Evolutionary conservation across 2,888 invertebrate genomes (phyloP).

Genomic region (Falcaria lacertinaria): DNA sequence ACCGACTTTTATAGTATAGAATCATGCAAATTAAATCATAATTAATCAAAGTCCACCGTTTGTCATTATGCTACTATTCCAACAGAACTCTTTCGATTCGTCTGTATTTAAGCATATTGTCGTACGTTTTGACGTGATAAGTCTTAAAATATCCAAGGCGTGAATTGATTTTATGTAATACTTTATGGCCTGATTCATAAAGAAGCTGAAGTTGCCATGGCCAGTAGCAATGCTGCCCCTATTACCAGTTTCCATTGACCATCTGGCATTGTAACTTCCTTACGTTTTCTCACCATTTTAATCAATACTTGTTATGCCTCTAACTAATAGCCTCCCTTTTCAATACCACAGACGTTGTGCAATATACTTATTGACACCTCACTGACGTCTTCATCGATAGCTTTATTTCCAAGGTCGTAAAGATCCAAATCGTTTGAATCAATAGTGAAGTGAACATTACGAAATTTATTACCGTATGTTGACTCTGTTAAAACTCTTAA

Average conservation of each 20-base stretch:
- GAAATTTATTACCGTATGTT: slow-evolving; percentile 40
- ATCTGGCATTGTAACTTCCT: background rate
- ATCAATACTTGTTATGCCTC: slow-evolving; percentile 28
- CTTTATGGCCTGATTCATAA: no score
- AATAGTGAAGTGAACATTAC: slow-evolving; percentile 20
- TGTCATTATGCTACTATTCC: no score
- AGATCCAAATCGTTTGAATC: slow-evolving; percentile 10
- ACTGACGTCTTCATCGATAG: background rate
- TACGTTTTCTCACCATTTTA: slow-evolving; percentile 10
- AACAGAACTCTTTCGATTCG: no score
- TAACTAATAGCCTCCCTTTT: slow-evolving; percentile 30
- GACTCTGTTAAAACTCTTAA: slow-evolving; percentile 54
- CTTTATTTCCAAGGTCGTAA: slow-evolving; percentile 5
- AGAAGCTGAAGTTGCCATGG: no score
- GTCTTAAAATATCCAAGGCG: no score
- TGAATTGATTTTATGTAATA: no score
- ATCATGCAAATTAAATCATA: no score
- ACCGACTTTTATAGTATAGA: no score
- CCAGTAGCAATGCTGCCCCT: no score
- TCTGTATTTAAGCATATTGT: no score
- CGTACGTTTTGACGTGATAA: no score
- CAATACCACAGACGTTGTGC: slow-evolving; percentile 27
- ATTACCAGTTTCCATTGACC: background rate
- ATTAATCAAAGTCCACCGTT: no score
- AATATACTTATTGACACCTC: slow-evolving; percentile 30